Evolutionary conservation across 2,888 invertebrate species (phyloP), one percentile per base, ranked within the genome.

Genomic region (Stenchaetothrips biformis): DNA sequence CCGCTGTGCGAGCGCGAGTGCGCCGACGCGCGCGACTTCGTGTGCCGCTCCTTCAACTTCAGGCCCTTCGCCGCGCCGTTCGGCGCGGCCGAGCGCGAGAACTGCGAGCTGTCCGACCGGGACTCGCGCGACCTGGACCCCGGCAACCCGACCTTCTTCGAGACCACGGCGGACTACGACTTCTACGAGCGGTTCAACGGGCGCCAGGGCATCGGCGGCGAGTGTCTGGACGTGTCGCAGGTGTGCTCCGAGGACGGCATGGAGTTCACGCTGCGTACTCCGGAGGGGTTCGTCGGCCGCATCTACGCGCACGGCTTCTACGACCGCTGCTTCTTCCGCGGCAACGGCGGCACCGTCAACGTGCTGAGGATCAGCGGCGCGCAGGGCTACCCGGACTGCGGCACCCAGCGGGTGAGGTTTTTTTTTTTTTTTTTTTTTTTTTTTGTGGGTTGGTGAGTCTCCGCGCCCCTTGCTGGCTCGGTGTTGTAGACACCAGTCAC

Each of bases 281-380:
- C 95, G 0, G 96, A 96, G 89, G 94, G 94, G 13, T 97, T 96
- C 86, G 91, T 93, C 83, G 96, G 96, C 3, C 89, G 96, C 80
- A 96, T 97, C 86, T 97, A 96, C 86, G 95, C 96, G 0, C 95
- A 96, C 85, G 96, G 96, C 2, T 96, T 93, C 87, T 97, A 96
- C 86, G 96, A 96, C 85, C 89, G 92, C 59, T 97, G 96, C 85
- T 96, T 95, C 89, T 95, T 95, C 90, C 91, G 96, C 81, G 96
- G 96, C 13, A 95, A 95, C 84, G 96, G 96, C 8, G 95, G 95
- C 13, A 93, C 92, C 0, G 90, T 91, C 2, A 95, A 95, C 84
- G 94, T 94, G 0, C 87, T 97, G 21, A 90, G 95, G 81, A 95
- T 97, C 81, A 94, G 95, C 84, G 95, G 96, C 21, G 93, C 95